These are phyloP conservation scores for Oscarella lobularis DNA, from an alignment of 37 sponge, comb jelly and placozoan species.

Conservation along the genomic window DNA sequence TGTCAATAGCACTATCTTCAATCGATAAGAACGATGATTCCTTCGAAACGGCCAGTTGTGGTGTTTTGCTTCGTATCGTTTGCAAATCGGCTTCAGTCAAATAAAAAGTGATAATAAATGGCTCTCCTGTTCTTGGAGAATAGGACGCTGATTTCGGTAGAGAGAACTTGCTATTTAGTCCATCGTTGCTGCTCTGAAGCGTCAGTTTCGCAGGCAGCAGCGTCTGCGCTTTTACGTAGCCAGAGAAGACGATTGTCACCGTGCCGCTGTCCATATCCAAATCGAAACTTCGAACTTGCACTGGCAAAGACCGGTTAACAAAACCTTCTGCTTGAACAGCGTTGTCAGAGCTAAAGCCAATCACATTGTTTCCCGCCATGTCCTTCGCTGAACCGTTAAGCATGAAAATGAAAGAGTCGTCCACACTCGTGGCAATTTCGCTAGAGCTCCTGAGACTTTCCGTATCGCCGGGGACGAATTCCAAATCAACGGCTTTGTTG, in stretches of 20 bases:
- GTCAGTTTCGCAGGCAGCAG: constrained; percentile 3
- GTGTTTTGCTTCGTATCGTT: constrained; percentile 33
- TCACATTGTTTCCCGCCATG: constrained; percentile 28
- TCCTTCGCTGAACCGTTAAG: constrained; percentile 30
- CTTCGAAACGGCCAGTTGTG: constrained; percentile 18
- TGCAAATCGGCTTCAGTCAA: constrained; percentile 45
- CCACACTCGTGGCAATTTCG: constrained; percentile 24
- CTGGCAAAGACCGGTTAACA: constrained; percentile 16
- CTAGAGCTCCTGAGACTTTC: not conserved
- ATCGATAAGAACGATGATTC: constrained; percentile 35
- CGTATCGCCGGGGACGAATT: not conserved
- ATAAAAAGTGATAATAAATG: constrained; percentile 18
- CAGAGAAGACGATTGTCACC: constrained; percentile 48
- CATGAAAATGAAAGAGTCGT: constrained; percentile 34
- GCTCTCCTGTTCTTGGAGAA: constrained; percentile 16
- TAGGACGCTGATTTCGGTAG: constrained; percentile 39
- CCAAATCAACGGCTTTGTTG: constrained; percentile 7
- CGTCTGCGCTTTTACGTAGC: constrained; percentile 38
- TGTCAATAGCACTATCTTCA: constrained; percentile 20
- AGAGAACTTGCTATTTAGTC: constrained; percentile 24
- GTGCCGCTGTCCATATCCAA: constrained; percentile 52
- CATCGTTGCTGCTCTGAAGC: not conserved
- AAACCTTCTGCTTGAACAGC: constrained; percentile 16
- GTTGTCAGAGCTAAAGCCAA: not conserved
- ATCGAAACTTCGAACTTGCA: constrained; percentile 33